Conservation (phyloP, 2,113 vertebrate genomes). For the Chlamydotis undulata region DNA sequence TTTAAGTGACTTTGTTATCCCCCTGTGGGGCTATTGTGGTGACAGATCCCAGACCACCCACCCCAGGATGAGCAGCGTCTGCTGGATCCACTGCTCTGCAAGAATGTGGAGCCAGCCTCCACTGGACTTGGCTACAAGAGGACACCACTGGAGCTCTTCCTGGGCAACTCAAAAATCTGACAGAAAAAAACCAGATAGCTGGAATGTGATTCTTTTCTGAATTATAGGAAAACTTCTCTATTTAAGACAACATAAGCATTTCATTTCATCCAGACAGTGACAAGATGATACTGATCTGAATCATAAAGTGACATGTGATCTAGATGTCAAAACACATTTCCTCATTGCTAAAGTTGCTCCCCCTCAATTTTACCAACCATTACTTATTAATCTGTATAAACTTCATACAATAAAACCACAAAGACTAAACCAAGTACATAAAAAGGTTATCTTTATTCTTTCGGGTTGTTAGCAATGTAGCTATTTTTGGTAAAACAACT, state of each 20-base stretch:
- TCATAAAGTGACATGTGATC: neutral
- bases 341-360: neutral
- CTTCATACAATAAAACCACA: constrained; percentile 34
- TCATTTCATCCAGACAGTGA: neutral
- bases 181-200: neutral
- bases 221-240: neutral
- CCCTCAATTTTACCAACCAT: neutral
- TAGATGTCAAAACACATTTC: neutral
- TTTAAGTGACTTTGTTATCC: neutral
- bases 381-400: neutral
- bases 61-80: neutral
- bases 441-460: constrained; percentile 88
- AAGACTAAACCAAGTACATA: constrained; percentile 73
- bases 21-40: neutral
- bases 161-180: neutral
- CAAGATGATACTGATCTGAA: neutral
- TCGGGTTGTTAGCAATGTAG: constrained; percentile 74
- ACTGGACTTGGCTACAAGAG: neutral
- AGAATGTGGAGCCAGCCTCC: neutral
- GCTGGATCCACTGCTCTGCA: neutral
- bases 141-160: neutral
- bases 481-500: constrained; percentile 77
- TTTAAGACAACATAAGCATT: neutral
- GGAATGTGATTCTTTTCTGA: neutral
- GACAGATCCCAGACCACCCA: neutral